These are phyloP conservation scores for Seison nebaliae DNA, from an alignment of 1,140 invertebrate species.

Conservation along the genomic window DNA sequence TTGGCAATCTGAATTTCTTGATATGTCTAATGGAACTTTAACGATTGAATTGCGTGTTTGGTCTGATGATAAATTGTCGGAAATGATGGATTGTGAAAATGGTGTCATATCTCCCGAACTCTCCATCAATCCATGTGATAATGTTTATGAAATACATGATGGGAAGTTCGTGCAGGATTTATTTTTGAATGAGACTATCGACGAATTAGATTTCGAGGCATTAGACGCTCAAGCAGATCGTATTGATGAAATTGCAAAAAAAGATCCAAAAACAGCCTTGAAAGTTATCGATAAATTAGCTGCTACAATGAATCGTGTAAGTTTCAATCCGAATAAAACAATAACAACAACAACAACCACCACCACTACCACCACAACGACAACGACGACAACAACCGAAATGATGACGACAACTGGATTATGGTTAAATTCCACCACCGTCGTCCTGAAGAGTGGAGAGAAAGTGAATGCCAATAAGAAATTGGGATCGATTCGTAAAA, in stretches of 20 bases:
- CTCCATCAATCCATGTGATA: too few species aligned
- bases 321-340: neutral
- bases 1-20: too few species aligned
- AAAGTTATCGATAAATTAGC: conserved; percentile 7
- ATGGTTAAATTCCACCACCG: neutral
- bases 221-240: conserved; percentile 5
- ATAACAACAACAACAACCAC: neutral
- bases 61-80: too few species aligned
- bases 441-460: neutral
- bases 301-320: neutral
- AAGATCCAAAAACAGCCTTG: conserved; percentile 12
- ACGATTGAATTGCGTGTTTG: too few species aligned
- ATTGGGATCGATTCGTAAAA: neutral
- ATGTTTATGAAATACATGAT: too few species aligned
- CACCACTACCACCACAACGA: neutral
- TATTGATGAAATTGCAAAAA: conserved; percentile 4
- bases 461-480: neutral
- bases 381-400: neutral
- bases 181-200: too few species aligned
- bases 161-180: too few species aligned
- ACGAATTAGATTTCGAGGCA: conserved; percentile 8
- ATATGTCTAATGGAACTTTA: too few species aligned
- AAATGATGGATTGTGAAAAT: too few species aligned
- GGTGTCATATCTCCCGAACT: too few species aligned
- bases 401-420: neutral